A percentile compares a stretch with the other conserved stretches of the same genome.
Evolutionary conservation across 2,113 vertebrate genomes (phyloP).

Genomic region (Chionodraco myersi): DNA sequence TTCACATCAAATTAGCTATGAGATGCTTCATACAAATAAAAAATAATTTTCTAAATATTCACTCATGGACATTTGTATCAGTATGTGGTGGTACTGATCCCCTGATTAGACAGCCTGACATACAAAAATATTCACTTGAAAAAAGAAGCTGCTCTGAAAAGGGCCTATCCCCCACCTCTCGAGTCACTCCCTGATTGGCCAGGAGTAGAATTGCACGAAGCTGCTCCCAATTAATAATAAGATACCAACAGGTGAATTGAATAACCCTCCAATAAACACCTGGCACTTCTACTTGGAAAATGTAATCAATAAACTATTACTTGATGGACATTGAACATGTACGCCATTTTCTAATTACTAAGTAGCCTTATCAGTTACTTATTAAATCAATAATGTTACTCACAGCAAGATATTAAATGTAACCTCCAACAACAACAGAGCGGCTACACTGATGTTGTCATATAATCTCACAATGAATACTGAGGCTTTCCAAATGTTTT

Average conservation of each 20-base stretch:
- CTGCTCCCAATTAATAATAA: no score
- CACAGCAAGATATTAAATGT: background rate
- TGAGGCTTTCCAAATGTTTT: slow-evolving; percentile 8
- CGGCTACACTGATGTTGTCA: background rate
- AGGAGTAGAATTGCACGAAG: no score
- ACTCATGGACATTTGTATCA: background rate
- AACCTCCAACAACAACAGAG: background rate
- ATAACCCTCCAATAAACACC: no score
- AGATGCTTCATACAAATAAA: background rate
- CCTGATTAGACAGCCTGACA: no score
- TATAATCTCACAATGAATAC: background rate
- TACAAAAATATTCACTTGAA: no score
- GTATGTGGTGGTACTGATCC: no score
- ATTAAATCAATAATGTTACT: background rate
- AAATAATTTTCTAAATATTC: background rate
- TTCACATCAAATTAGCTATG: background rate
- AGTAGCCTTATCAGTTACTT: background rate
- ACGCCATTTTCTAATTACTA: background rate
- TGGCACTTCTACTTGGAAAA: background rate
- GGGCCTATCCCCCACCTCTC: no score
- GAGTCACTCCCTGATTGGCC: no score
- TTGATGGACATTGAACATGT: background rate
- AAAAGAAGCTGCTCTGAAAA: no score
- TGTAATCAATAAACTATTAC: background rate
- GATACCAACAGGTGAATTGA: no score